These are phyloP conservation scores for Antennarius maculatus DNA, from an alignment of 2,797 vertebrate genomes.

Conservation along the genomic window DNA sequence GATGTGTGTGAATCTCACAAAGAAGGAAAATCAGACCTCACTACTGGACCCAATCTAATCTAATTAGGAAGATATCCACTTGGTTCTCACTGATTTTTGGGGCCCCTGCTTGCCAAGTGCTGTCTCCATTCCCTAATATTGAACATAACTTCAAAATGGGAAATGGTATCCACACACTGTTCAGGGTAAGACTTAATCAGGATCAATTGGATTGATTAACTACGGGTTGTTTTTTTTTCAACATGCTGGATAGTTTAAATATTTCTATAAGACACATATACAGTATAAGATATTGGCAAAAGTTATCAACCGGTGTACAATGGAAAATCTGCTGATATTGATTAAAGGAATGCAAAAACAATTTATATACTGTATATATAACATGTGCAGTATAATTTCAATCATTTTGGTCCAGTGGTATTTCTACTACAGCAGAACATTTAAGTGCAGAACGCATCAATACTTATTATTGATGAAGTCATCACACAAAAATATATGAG, in stretches of 20 bases:
- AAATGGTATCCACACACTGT: slow-evolving; percentile 20
- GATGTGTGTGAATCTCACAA: slow-evolving; percentile 19
- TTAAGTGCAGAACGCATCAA: no score
- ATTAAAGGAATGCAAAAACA: background rate
- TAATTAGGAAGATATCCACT: slow-evolving; percentile 55
- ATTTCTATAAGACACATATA: slow-evolving; percentile 4
- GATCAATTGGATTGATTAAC: background rate
- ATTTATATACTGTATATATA: background rate
- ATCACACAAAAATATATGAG: no score
- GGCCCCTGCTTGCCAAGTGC: slow-evolving; percentile 28
- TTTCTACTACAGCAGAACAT: no score
- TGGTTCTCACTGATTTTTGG: slow-evolving; percentile 46
- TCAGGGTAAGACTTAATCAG: slow-evolving; percentile 14
- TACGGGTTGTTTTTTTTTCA: background rate
- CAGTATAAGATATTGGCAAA: background rate
- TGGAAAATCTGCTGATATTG: background rate
- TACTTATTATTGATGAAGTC: no score
- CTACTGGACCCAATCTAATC: slow-evolving; percentile 50
- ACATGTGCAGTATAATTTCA: background rate
- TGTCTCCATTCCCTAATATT: slow-evolving; percentile 33
- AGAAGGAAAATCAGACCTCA: slow-evolving; percentile 39
- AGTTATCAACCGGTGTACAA: background rate
- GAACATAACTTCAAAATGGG: slow-evolving; percentile 24
- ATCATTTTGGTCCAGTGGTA: no score
- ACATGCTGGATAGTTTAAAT: slow-evolving; percentile 4